phyloP scores from a whole-genome alignment of 2,797 vertebrate species.

The Centropyge bicolor region DNA sequence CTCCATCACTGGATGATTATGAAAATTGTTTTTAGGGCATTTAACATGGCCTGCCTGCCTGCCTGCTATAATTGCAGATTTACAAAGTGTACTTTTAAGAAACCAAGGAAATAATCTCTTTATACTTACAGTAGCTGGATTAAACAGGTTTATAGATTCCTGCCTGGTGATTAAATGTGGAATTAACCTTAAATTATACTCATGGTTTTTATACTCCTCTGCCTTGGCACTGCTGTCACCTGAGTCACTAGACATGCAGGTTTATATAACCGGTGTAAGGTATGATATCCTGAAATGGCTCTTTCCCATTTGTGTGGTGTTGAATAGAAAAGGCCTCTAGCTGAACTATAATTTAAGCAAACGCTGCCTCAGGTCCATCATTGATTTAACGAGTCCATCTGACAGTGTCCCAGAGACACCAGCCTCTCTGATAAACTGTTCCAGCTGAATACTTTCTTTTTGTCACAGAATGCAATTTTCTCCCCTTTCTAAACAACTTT shows the following conservation, averaged over 20 bases:
- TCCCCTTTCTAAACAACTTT: constrained; percentile 52
- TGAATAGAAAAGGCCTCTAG: constrained; percentile 34
- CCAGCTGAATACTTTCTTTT: constrained; percentile 48
- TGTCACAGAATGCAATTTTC: constrained; percentile 50
- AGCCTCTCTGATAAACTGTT: constrained; percentile 48
- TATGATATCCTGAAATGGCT: constrained; percentile 55
- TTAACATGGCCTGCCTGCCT: not conserved
- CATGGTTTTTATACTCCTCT: constrained; percentile 7
- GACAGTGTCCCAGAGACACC: constrained; percentile 42
- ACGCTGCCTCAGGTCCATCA: constrained; percentile 52
- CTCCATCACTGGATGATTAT: not conserved
- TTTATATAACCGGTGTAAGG: constrained; percentile 50
- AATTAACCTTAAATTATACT: constrained; percentile 29
- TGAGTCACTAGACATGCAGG: constrained; percentile 31
- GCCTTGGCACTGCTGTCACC: constrained; percentile 37
- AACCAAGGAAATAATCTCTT: constrained; percentile 13
- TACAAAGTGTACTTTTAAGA: not conserved
- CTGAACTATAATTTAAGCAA: constrained; percentile 70
- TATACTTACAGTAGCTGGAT: constrained; percentile 15
- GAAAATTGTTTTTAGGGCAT: not conserved
- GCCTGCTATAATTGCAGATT: not conserved
- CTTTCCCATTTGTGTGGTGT: constrained; percentile 12
- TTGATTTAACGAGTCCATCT: constrained; percentile 63
- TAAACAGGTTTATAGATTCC: constrained; percentile 24
- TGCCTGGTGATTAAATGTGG: constrained; percentile 29